phyloP scores from a whole-genome alignment of 1,140 invertebrate genomes.

The Saccostrea glomerata region DNA sequence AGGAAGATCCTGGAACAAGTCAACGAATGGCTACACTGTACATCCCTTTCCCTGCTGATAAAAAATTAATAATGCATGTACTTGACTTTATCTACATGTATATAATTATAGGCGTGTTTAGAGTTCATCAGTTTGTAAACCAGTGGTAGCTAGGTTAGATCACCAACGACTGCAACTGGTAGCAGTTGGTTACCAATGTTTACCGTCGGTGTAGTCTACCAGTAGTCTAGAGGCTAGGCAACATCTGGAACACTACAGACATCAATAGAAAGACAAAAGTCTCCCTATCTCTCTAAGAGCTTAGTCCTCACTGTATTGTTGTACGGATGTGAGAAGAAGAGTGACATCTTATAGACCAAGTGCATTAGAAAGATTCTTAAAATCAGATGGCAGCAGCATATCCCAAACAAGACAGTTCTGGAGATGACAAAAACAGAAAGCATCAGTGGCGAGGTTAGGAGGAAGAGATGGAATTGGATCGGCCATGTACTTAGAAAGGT shows the following conservation, averaged over 20 bases:
- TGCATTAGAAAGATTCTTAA: not conserved
- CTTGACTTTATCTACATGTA: too few species aligned
- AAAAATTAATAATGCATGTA: too few species aligned
- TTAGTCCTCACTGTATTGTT: too few species aligned
- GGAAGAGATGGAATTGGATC: constrained; percentile 30
- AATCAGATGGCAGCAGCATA: constrained; percentile 13
- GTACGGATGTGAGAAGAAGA: not conserved
- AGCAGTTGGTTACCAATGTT: too few species aligned
- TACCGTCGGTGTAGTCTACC: not conserved
- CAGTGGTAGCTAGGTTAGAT: not conserved
- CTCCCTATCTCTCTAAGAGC: too few species aligned
- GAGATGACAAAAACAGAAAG: not conserved
- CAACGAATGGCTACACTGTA: too few species aligned
- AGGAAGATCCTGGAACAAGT: not conserved
- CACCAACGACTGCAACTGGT: not conserved
- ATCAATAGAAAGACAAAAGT: too few species aligned
- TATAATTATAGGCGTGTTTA: too few species aligned
- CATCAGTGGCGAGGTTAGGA: constrained; percentile 22
- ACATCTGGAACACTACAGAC: too few species aligned
- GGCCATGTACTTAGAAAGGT: constrained; percentile 41
- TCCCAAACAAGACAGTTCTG: constrained; percentile 4
- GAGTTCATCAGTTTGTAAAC: too few species aligned
- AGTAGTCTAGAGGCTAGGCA: not conserved
- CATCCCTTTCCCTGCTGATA: too few species aligned
- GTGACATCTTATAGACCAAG: not conserved